phyloP scores from a whole-genome alignment of 2,888 invertebrate species.

The Nephrotoma flavescens region DNA sequence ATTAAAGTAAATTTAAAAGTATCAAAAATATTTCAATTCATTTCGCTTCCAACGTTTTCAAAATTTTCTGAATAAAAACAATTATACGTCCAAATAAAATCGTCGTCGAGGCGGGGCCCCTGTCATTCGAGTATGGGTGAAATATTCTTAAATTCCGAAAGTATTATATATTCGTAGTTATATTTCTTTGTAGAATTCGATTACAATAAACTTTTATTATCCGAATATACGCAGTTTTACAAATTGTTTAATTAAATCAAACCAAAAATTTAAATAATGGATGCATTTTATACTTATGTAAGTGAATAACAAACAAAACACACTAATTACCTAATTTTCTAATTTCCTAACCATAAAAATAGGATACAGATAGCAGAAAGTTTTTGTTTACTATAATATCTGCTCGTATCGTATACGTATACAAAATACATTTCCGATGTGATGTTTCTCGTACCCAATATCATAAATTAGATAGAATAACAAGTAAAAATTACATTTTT shows the following conservation, averaged over 20 bases:
- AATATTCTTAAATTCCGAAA: too few relatives aligned
- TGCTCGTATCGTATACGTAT: neutral
- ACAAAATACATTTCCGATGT: neutral
- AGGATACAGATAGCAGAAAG: neutral
- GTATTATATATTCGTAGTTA: too few relatives aligned
- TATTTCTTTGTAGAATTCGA: too few relatives aligned
- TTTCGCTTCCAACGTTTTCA: too few relatives aligned
- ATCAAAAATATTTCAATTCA: too few relatives aligned
- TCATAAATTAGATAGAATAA: neutral
- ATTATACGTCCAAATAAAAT: too few relatives aligned
- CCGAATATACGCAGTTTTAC: neutral
- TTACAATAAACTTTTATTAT: too few relatives aligned
- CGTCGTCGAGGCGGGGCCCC: too few relatives aligned
- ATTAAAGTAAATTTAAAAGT: too few relatives aligned
- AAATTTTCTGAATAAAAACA: too few relatives aligned
- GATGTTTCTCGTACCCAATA: neutral
- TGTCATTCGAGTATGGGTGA: too few relatives aligned
- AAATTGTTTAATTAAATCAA: neutral
- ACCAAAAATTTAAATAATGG: neutral
- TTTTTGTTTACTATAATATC: neutral
- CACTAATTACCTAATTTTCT: neutral
- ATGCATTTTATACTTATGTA: neutral
- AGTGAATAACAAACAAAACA: neutral
- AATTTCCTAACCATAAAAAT: neutral
- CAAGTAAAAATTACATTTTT: neutral